Evolutionary conservation across 2,888 invertebrate genomes (phyloP), one percentile per base, ranked within the genome.

Genomic region (Fragum sueziense): DNA sequence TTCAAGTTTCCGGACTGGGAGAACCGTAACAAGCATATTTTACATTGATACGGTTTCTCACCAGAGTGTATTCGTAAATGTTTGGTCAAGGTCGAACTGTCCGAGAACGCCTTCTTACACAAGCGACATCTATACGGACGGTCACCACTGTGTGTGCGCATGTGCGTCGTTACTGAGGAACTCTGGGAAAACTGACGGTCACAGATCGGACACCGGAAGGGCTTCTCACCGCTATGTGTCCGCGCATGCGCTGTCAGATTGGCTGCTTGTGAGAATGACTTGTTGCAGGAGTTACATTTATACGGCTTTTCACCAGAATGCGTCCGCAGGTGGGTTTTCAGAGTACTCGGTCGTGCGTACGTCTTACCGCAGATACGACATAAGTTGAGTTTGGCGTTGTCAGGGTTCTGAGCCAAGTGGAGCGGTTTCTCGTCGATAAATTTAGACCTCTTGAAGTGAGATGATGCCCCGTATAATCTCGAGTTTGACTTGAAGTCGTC

Each of bases 131-230:
- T 95, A 93, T 99, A 99, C 0, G 99, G 99, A 76, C 98, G 95
- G 93, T 99, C 99, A n/a, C 99, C 99, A n/a, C 98, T 98, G 94
- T 99, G 99, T n/a, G 99, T 99, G 92, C 99, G 95, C 98, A 99
- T 98, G 95, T 99, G 99, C 86, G 99, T 99, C 75, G 99, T 99
- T 72, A 99, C 98, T 1, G 95, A 95, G 82, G 98, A 98, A 93
- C 96, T 96, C 92, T 99, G 99, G 79, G 98, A 98, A 94, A 99
- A 99, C 89, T 98, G 95, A 80, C 99, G 95, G 92, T 98, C 97
- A 94, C 99, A 99, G 87, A 99, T 97, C 29, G 97, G 97, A 95
- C 99, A 99, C 88, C 97, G 96, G 93, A 99, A 99, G 57, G 99
- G 99, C 92, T 99, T 99, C 94, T 99, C 99, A 0, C 99, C 99